Evolutionary conservation across 2,113 vertebrate genomes (phyloP).

Genomic region (Misgurnus anguillicaudatus): DNA sequence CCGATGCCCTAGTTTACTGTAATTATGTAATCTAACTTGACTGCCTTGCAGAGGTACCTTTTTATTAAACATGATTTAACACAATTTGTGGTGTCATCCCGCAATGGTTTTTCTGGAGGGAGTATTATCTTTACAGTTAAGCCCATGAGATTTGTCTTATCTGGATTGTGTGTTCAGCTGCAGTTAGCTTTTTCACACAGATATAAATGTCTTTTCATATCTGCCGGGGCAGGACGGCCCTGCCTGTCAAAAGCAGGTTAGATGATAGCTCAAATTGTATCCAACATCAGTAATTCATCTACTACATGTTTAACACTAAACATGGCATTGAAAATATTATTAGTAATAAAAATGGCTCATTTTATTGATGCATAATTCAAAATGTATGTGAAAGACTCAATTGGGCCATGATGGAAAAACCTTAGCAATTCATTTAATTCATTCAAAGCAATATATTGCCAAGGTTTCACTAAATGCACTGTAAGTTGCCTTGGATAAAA

Average conservation of each 20-base stretch:
- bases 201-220: conserved; percentile 27
- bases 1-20: conserved; percentile 48
- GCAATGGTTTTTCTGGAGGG: conserved; percentile 20
- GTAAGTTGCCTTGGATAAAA: too few species aligned
- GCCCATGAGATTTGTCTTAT: conserved; percentile 23
- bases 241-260: conserved; percentile 8
- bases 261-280: conserved; percentile 9
- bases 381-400: background rate
- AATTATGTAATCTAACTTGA: conserved; percentile 50
- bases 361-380: conserved; percentile 7
- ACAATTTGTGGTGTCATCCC: conserved; percentile 43
- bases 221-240: background rate
- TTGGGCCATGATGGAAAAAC: too few species aligned
- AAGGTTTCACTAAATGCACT: too few species aligned
- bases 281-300: background rate
- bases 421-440: too few species aligned
- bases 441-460: too few species aligned
- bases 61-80: conserved; percentile 55
- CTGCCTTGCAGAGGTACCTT: conserved; percentile 44
- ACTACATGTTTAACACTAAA: background rate
- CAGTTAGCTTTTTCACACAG: conserved; percentile 24
- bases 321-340: background rate
- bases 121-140: conserved; percentile 33
- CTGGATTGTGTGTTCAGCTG: conserved; percentile 27
- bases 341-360: background rate